Percentiles rank a stretch among this genome's conserved stretches.
Conservation (phyloP, 2,113 vertebrate genomes). For the Turnix velox region DNA sequence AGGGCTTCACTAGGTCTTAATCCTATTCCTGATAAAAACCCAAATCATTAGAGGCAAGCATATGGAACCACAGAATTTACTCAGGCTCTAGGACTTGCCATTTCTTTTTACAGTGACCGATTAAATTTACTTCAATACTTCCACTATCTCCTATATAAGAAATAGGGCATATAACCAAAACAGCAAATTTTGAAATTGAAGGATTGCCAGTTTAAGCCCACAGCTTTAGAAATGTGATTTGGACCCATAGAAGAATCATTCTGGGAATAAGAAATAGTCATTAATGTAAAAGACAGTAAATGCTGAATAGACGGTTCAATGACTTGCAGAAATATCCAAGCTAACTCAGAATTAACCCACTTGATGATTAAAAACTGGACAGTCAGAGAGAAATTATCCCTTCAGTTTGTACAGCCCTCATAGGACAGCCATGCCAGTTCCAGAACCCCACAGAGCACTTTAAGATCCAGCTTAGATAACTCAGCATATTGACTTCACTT, state of each 20-base stretch:
- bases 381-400: background rate
- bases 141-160: background rate
- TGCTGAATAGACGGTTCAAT: background rate
- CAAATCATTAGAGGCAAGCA: background rate
- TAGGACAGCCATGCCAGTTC: background rate
- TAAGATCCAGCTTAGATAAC: background rate
- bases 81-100: background rate
- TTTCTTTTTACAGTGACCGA: background rate
- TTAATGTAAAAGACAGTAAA: background rate
- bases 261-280: background rate
- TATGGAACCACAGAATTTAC: background rate
- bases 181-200: background rate
- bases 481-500: background rate
- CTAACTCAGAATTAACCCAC: background rate
- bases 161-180: background rate
- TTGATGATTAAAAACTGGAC: background rate
- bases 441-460: background rate
- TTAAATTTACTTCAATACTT: background rate
- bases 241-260: background rate
- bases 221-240: background rate
- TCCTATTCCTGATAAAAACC: background rate
- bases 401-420: background rate
- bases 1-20: background rate
- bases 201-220: background rate
- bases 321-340: background rate